These are phyloP conservation scores for Aurelia sp. DNA, from an alignment of 30 jellyfish, hydroid and myxozoan species.

Conservation along the genomic window DNA sequence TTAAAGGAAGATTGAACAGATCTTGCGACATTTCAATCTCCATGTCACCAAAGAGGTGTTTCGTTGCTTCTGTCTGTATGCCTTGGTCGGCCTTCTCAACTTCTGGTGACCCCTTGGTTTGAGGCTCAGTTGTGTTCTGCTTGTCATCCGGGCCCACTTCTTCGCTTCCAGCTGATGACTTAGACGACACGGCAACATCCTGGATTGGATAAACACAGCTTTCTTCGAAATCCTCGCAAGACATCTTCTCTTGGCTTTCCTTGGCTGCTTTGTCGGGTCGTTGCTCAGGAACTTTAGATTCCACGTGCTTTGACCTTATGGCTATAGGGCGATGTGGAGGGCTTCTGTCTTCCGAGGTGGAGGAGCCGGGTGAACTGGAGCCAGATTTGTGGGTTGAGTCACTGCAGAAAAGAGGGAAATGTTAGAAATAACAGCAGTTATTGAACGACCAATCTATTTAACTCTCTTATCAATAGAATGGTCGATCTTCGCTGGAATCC, in stretches of 20 bases:
- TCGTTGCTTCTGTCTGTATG: neutral
- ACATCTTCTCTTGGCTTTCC: neutral
- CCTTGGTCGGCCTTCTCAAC: neutral
- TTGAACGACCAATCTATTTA: too few relatives aligned
- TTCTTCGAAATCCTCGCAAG: neutral
- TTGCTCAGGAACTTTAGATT: too few relatives aligned
- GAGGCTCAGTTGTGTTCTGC: neutral
- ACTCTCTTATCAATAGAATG: too few relatives aligned
- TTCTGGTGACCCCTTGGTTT: too few relatives aligned
- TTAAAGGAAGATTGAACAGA: conserved; percentile 33
- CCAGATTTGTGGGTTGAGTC: conserved; percentile 7
- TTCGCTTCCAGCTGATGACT: neutral
- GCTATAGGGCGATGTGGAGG: neutral
- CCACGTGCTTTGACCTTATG: too few relatives aligned
- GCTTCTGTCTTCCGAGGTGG: neutral
- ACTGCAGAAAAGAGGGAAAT: neutral
- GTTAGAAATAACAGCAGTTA: neutral
- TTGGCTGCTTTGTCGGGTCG: neutral
- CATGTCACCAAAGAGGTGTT: conserved; percentile 5
- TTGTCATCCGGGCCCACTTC: neutral
- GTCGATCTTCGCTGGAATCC: too few relatives aligned
- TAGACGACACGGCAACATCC: neutral
- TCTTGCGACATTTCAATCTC: conserved; percentile 58
- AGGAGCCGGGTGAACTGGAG: conserved; percentile 11
- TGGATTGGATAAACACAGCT: conserved; percentile 26